Conservation (phyloP, 92 coral and sea anemone genomes). For the Heteractis magnifica region DNA sequence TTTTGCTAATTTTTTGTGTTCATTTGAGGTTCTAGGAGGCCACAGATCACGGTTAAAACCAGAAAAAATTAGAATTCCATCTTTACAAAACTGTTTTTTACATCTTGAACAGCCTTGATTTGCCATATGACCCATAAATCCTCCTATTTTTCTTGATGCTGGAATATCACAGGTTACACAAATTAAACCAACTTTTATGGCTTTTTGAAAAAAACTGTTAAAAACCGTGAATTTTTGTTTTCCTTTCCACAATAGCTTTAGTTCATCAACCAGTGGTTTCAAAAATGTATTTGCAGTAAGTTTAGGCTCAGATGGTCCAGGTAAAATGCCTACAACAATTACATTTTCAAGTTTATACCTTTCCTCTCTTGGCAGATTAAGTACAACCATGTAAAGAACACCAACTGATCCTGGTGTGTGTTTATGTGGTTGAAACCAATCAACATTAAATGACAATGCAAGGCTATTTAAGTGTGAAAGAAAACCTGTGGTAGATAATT, state of each 20-base stretch:
- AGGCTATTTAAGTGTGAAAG: slow-evolving; percentile 22
- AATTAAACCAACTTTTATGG: slow-evolving; percentile 40
- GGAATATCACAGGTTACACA: slow-evolving; percentile 74
- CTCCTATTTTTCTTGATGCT: slow-evolving; percentile 64
- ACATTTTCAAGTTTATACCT: slow-evolving; percentile 62
- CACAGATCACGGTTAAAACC: no score
- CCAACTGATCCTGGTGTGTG: slow-evolving; percentile 69
- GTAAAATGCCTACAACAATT: slow-evolving; percentile 62
- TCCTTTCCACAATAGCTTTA: slow-evolving; percentile 40
- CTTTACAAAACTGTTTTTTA: not conserved
- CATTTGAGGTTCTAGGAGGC: slow-evolving; percentile 20
- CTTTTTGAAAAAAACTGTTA: slow-evolving; percentile 38
- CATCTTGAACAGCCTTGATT: slow-evolving; percentile 66
- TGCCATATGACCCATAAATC: slow-evolving; percentile 71
- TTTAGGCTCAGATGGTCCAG: slow-evolving; percentile 70
- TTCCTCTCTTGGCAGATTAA: slow-evolving; percentile 56
- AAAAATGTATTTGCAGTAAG: slow-evolving; percentile 60
- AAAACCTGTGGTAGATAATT: slow-evolving; percentile 43
- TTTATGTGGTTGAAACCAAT: slow-evolving; percentile 68
- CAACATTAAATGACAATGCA: slow-evolving; percentile 60
- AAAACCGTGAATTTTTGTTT: slow-evolving; percentile 20
- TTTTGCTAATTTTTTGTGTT: slow-evolving; percentile 45
- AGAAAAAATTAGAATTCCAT: no score
- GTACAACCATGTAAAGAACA: slow-evolving; percentile 47
- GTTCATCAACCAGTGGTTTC: slow-evolving; percentile 61